These are phyloP conservation scores for Cataglyphis cursor DNA, from an alignment of 2,888 invertebrate species.

Conservation along the genomic window DNA sequence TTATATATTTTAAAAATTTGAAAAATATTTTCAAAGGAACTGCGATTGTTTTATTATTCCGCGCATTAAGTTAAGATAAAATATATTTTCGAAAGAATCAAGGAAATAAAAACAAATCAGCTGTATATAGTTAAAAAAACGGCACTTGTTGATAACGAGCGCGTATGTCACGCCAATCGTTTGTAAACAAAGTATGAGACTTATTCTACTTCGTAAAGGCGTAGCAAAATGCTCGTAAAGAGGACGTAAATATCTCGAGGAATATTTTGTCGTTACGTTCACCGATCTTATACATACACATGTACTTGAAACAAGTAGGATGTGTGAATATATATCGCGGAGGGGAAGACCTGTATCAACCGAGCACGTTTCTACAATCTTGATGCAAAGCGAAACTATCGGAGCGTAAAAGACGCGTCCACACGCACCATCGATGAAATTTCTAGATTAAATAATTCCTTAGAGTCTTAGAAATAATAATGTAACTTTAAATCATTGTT, in stretches of 20 bases:
- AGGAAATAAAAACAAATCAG: not conserved
- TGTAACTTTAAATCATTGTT: not conserved
- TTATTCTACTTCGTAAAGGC: conserved; percentile 8
- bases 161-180: not conserved
- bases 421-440: conserved; percentile 33
- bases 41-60: not conserved
- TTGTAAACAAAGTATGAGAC: not conserved
- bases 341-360: conserved; percentile 37
- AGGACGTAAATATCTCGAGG: conserved; percentile 14
- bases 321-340: conserved; percentile 24
- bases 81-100: not conserved
- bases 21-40: not conserved
- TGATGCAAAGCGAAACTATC: conserved; percentile 19
- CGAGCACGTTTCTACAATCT: conserved; percentile 17
- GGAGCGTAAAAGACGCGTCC: conserved; percentile 20
- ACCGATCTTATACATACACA: not conserved
- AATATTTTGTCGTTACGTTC: conserved; percentile 52
- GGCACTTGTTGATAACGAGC: not conserved
- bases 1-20: not conserved
- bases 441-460: conserved; percentile 43
- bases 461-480: not conserved
- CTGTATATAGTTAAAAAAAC: not conserved
- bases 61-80: not conserved
- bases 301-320: not conserved
- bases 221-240: conserved; percentile 13